These are phyloP conservation scores for Danionella dracula DNA, from an alignment of 2,797 vertebrate genomes.

Conservation along the genomic window DNA sequence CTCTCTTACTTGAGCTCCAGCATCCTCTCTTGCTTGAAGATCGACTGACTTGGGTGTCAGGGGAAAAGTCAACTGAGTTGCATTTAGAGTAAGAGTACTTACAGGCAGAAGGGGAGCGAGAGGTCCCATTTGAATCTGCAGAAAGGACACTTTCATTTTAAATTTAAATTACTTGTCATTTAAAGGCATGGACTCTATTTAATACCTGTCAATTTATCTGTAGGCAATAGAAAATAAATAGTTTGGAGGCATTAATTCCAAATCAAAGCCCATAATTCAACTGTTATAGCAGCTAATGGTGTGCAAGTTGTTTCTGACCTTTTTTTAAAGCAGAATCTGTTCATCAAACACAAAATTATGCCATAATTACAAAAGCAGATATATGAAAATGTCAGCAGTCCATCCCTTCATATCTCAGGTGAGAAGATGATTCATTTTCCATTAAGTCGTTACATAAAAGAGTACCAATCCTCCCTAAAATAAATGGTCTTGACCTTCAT, in stretches of 20 bases:
- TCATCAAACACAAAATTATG: conserved; percentile 63
- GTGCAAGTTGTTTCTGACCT: conserved; percentile 58
- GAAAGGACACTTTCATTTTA: no score
- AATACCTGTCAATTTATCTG: background rate
- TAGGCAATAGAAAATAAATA: background rate
- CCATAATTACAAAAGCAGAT: conserved; percentile 59
- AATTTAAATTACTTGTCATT: no score
- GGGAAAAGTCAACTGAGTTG: no score
- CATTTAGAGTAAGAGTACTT: no score
- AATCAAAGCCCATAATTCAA: conserved; percentile 63
- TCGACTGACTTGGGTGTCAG: no score
- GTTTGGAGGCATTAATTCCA: conserved; percentile 46
- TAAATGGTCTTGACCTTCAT: conserved; percentile 74
- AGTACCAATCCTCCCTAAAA: conserved; percentile 60
- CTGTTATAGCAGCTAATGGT: conserved; percentile 56
- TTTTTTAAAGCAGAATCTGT: conserved; percentile 58
- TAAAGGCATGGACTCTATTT: no score
- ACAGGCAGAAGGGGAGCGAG: no score
- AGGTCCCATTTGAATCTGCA: no score
- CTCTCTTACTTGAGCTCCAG: no score
- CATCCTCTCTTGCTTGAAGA: no score
- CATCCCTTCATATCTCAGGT: conserved; percentile 68
- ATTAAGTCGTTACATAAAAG: conserved; percentile 67
- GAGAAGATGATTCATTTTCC: conserved; percentile 66
- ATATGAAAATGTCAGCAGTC: conserved; percentile 67